Evolutionary conservation across 2,888 invertebrate species (phyloP).

Genomic region (Drosophila rubida): DNA sequence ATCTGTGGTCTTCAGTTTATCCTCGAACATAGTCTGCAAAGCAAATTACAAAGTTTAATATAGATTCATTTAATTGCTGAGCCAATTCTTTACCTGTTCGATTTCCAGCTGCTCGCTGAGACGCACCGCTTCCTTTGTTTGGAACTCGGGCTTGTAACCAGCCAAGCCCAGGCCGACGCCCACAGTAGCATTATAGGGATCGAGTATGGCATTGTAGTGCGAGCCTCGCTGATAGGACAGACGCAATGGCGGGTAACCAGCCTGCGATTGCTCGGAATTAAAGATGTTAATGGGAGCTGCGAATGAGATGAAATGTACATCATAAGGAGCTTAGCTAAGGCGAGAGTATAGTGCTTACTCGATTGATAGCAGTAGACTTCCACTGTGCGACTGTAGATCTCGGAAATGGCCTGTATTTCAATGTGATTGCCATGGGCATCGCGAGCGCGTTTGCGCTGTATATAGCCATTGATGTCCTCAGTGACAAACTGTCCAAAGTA

Average conservation of each 20-base stretch:
- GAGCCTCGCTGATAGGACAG: slow-evolving; percentile 94
- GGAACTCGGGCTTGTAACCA: slow-evolving; percentile 90
- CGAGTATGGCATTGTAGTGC: slow-evolving; percentile 95
- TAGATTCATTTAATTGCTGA: neutral
- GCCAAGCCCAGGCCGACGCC: slow-evolving; percentile 94
- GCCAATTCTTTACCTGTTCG: slow-evolving; percentile 87
- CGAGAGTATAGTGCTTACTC: slow-evolving; percentile 62
- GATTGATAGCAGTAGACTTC: slow-evolving; percentile 89
- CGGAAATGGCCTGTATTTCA: slow-evolving; percentile 95
- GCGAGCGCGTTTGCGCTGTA: slow-evolving; percentile 91
- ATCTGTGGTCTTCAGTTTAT: slow-evolving; percentile 94
- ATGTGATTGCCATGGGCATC: slow-evolving; percentile 95
- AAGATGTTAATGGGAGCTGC: slow-evolving; percentile 94
- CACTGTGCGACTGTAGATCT: slow-evolving; percentile 94
- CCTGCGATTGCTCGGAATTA: slow-evolving; percentile 89
- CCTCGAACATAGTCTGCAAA: slow-evolving; percentile 93
- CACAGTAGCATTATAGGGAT: slow-evolving; percentile 92
- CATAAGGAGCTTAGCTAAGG: neutral
- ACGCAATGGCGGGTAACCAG: slow-evolving; percentile 91
- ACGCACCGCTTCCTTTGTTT: slow-evolving; percentile 90
- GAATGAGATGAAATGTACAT: neutral
- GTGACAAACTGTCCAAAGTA: slow-evolving; percentile 95
- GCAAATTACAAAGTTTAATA: neutral
- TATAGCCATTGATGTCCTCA: slow-evolving; percentile 93
- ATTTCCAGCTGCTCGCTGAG: slow-evolving; percentile 92